Conservation (phyloP, 1,140 invertebrate genomes). For the Parapsyche elsis region DNA sequence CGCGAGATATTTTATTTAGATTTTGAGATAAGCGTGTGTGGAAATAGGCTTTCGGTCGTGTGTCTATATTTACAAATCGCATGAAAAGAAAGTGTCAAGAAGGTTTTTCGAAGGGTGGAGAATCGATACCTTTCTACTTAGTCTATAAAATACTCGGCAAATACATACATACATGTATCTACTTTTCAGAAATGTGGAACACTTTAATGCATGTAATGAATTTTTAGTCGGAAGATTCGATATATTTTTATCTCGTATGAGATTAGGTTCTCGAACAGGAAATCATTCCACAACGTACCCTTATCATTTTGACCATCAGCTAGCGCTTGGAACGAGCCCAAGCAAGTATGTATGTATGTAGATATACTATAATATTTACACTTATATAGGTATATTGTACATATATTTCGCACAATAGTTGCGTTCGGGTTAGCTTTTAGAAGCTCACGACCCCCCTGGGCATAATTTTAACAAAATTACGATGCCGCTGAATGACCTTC, state of each 20-base stretch:
- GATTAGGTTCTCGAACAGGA: constrained; percentile 8
- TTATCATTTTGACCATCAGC: background rate
- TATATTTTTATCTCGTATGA: constrained; percentile 1
- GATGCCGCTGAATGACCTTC: constrained; percentile 31
- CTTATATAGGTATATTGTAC: background rate
- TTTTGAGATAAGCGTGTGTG: no score
- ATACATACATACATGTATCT: no score
- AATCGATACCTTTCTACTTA: no score
- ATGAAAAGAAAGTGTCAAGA: no score
- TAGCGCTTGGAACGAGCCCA: constrained; percentile 1
- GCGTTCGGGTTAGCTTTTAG: constrained; percentile 23
- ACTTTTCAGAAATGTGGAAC: no score
- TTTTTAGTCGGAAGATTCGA: constrained; percentile 16
- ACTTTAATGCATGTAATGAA: background rate
- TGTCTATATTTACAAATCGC: no score
- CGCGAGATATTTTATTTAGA: no score
- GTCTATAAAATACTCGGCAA: no score
- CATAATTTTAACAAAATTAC: constrained; percentile 32
- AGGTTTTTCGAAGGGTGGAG: background rate
- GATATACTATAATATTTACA: background rate
- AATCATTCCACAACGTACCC: constrained; percentile 15
- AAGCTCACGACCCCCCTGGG: constrained; percentile 14
- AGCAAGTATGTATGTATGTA: background rate
- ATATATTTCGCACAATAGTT: constrained; percentile 2
- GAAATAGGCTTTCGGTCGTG: no score